Percentiles rank a stretch among this genome's conserved stretches.
Evolutionary conservation across 2,113 vertebrate genomes (phyloP).

Genomic region (Gambusia affinis): DNA sequence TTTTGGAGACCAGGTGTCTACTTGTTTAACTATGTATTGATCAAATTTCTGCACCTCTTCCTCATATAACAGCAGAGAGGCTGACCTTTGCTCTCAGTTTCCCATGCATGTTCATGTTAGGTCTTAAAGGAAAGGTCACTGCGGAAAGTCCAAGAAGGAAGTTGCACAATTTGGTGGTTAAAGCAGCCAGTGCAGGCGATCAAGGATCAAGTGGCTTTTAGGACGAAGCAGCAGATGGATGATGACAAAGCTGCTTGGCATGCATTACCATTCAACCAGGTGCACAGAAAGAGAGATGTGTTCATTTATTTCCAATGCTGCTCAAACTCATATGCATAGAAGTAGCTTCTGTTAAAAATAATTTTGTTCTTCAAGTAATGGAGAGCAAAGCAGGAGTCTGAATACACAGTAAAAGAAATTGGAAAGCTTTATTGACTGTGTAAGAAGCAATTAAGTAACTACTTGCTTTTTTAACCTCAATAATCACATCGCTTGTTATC

Average conservation of each 20-base stretch:
- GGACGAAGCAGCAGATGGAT: constrained; percentile 51
- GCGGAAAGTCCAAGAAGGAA: background rate
- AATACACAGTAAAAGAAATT: constrained; percentile 27
- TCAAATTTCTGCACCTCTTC: constrained; percentile 8
- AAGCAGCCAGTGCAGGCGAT: constrained; percentile 16
- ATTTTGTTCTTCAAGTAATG: constrained; percentile 67
- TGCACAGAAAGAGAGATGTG: constrained; percentile 15
- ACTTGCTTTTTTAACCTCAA: no score
- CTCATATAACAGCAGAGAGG: background rate
- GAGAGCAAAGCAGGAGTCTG: constrained; percentile 33
- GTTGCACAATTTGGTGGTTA: constrained; percentile 7
- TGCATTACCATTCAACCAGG: constrained; percentile 58
- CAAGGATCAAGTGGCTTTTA: constrained; percentile 28
- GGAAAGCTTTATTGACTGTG: constrained; percentile 31
- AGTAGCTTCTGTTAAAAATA: constrained; percentile 48
- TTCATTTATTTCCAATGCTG: constrained; percentile 31
- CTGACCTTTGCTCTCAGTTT: background rate
- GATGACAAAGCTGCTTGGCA: constrained; percentile 52
- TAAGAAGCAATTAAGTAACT: background rate
- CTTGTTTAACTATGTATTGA: background rate
- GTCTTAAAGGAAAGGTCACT: constrained; percentile 18
- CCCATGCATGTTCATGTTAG: background rate
- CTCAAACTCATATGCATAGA: constrained; percentile 44
- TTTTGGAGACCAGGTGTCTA: background rate
- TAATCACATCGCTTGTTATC: no score